Percentiles rank a stretch among this genome's conserved stretches.
phyloP scores from a whole-genome alignment of 2,113 vertebrate species.

The Alaudala cheleensis region DNA sequence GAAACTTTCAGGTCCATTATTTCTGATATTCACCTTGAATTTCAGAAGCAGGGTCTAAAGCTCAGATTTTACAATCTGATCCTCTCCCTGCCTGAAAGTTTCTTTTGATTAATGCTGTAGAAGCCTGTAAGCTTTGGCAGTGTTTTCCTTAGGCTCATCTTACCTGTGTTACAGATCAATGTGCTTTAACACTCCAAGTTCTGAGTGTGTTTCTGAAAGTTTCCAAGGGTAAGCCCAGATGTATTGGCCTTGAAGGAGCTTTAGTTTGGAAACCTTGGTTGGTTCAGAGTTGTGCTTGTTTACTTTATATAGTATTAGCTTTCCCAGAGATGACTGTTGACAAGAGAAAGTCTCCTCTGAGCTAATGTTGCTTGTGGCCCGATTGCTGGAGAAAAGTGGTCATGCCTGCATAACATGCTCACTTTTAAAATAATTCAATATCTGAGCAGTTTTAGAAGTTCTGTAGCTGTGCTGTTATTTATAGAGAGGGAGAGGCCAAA shows the following conservation, averaged over 20 bases:
- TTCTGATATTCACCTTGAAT: conserved; percentile 4
- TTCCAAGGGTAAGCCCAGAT: neutral
- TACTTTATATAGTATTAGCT: neutral
- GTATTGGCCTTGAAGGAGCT: neutral
- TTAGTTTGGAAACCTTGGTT: neutral
- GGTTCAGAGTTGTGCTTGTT: neutral
- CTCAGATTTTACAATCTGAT: conserved; percentile 24
- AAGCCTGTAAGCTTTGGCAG: conserved; percentile 15
- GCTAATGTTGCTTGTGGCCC: neutral
- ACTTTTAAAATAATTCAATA: conserved; percentile 3
- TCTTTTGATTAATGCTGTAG: conserved; percentile 45
- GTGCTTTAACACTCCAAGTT: neutral
- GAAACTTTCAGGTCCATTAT: neutral
- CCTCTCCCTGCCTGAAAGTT: conserved; percentile 19
- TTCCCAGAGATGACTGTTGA: neutral
- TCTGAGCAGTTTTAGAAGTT: neutral
- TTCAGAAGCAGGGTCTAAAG: conserved; percentile 25
- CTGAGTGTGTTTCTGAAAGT: neutral
- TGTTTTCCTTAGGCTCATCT: conserved; percentile 50
- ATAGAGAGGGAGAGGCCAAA: neutral
- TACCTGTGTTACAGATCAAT: conserved; percentile 20
- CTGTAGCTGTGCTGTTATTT: conserved; percentile 22
- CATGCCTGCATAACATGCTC: neutral
- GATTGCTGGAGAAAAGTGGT: neutral
- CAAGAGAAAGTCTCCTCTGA: neutral